Evolutionary conservation across 1,140 invertebrate species (phyloP).

Genomic region (Chironomus tepperi): DNA sequence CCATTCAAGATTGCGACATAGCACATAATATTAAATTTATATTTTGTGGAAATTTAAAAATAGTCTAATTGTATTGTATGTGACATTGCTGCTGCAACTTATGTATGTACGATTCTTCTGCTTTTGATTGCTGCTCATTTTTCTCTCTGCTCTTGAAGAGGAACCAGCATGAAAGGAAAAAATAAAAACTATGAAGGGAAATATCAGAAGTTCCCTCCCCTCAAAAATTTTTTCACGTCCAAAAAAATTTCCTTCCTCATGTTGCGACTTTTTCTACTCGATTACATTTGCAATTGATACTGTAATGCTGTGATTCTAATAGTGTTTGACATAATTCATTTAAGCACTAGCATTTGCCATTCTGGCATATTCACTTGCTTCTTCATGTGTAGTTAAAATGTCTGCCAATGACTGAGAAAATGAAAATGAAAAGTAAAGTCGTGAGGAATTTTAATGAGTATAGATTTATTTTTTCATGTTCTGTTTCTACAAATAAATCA

Average conservation of each 20-base stretch:
- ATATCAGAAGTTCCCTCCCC: not conserved
- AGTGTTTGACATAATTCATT: slow-evolving; percentile 14
- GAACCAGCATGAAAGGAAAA: no score
- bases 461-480: not conserved
- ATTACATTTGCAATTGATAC: slow-evolving; percentile 13
- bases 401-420: no score
- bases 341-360: not conserved
- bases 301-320: not conserved
- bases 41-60: not conserved
- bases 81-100: not conserved
- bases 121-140: not conserved
- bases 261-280: not conserved
- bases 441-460: no score
- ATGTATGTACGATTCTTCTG: not conserved
- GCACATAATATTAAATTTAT: not conserved
- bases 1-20: not conserved
- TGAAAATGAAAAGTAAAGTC: no score
- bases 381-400: no score
- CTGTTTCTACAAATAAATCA: not conserved
- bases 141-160: not conserved
- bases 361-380: no score
- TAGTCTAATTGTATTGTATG: not conserved
- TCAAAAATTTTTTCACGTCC: not conserved
- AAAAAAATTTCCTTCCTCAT: not conserved
- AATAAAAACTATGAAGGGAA: not conserved